Evolutionary conservation across 1,140 invertebrate species (phyloP), one percentile per base, ranked within the genome.

Genomic region (Drosophila arawakana): DNA sequence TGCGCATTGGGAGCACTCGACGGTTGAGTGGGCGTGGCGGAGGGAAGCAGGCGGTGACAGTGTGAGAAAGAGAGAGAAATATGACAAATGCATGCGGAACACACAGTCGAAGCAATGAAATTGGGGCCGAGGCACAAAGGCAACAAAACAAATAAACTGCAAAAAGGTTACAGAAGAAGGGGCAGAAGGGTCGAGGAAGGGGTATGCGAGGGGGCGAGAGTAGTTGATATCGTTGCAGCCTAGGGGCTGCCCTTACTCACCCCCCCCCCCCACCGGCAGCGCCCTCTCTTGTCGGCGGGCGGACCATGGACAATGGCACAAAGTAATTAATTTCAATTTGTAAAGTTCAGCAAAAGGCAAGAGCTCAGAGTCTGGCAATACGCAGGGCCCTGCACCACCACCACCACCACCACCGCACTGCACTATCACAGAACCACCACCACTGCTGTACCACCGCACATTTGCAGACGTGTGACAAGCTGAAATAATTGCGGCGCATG

Each of bases 321-420:
- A 73, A 83, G 83, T 86, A 86, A 86, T 86, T 88, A 82, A 88
- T 86, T 88, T 86, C 83, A 82, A 82, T 86, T 88, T 86, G 82
- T 79, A 82, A 88, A 86, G 79, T 88, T 86, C 82, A 88, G 79
- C 50, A 71, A 88, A 75, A 81, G 81, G 76, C 69, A 65, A 50
- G 25, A 52, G 58, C 63, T 44, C 59, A 30, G 25, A 30, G 7
- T 47, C 30, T 25, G 39, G 39, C 18, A 37, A 7, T 10, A 44
- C 7, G 49, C n/a, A 30, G 25, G 25, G 25, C n/a, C 1, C 34
- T 10, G 10, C 11, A 10, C 41, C 15, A 15, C 9, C 5, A 15
- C n/a, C 5, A 8, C 46, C n/a, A 30, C 41, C 30, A 30, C 25
- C 4, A 15, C n/a, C 5, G 11, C 46, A 30, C 41, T 21, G 25